Conservation (phyloP, 2,113 vertebrate genomes). For the Austrofundulus limnaeus region DNA sequence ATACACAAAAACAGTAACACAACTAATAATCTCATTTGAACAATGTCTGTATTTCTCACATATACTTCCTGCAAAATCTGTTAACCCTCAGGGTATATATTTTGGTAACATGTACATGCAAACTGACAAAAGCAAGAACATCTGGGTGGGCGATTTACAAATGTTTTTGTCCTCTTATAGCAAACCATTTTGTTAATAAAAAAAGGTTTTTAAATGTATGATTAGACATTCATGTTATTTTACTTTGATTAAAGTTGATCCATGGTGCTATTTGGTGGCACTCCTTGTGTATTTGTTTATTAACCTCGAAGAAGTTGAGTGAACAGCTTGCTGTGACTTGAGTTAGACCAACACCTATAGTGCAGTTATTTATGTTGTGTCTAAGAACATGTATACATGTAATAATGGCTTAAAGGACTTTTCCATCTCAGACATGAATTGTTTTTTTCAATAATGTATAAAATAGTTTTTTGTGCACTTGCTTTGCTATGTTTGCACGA, state of each 20-base stretch:
- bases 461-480: slow-evolving; percentile 32
- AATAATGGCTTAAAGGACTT: not conserved
- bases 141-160: too few species aligned
- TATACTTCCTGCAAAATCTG: too few species aligned
- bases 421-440: not conserved
- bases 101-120: too few species aligned
- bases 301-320: slow-evolving; percentile 38
- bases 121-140: too few species aligned
- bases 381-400: not conserved
- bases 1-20: too few species aligned
- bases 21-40: too few species aligned
- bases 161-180: too few species aligned
- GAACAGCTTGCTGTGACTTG: slow-evolving; percentile 10
- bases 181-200: too few species aligned
- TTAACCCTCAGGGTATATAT: too few species aligned
- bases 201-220: too few species aligned
- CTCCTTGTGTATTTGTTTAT: slow-evolving; percentile 32
- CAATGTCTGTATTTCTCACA: too few species aligned
- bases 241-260: slow-evolving; percentile 1
- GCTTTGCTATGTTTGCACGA: slow-evolving; percentile 14
- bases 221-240: not conserved
- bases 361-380: slow-evolving; percentile 28
- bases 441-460: slow-evolving; percentile 11
- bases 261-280: slow-evolving; percentile 4
- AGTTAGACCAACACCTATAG: slow-evolving; percentile 1